Evolutionary conservation across 1,140 invertebrate genomes (phyloP), one percentile per base, ranked within the genome.

Genomic region (Pygmarrhopalites habei): DNA sequence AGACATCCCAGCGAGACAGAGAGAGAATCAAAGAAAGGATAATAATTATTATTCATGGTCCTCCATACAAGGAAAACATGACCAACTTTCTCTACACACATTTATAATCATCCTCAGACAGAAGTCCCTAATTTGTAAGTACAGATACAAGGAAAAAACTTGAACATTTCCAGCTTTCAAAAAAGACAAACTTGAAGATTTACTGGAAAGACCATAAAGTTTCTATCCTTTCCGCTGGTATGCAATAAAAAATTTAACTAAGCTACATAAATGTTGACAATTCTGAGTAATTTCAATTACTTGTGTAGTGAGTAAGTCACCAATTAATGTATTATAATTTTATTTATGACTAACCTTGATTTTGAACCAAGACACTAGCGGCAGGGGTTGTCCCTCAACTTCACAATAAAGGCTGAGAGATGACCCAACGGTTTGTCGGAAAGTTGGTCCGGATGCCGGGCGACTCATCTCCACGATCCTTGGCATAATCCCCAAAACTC

Each of bases 301-400:
- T n/a, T n/a, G n/a, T 25, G 44, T 47, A 25, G 44, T 47, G 10
- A 5, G 7, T 28, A 26, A 3, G 15, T 21, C 4, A 49, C 46
- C 46, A 49, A 14, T 49, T 17, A 23, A 17, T 15, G 12, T 19
- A 19, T 15, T 7, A 35, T 28, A 39, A 58, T 7, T 46, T 10
- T 26, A 21, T 12, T 14, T 46, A 15, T 5, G 26, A 26, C 55
- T 44, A 32, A 67, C 62, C 35, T 61, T 60, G 14, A 56, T 23
- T 56, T 66, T 66, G 21, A 53, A 25, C 67, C 67, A 69, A 2
- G 64, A 44, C 1, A 69, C 58, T 2, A n/a, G 44, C 1, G 67
- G 67, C 10, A 56, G n/a, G 12, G 67, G 65, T 15, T 57, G 43
- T 28, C 67, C 67, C 2, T 60, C 65, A 1, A 58, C 65, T 57